These are phyloP conservation scores for Xiphydria camelus DNA, from an alignment of 2,888 invertebrate species.

Conservation along the genomic window DNA sequence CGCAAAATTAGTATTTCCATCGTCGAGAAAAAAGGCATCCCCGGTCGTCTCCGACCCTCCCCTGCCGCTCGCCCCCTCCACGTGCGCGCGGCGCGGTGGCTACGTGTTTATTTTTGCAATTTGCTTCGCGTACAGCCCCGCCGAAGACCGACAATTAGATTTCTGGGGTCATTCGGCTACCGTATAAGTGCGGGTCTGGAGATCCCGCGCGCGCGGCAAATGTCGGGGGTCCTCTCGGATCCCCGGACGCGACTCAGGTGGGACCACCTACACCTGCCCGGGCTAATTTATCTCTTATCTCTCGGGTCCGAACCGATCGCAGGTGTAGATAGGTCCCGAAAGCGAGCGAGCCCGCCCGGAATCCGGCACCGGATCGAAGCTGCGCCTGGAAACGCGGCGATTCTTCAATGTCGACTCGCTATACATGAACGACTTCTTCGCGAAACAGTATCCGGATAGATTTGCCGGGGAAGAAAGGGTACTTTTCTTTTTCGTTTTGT, in stretches of 20 bases:
- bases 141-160: slow-evolving; percentile 55
- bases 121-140: slow-evolving; percentile 39
- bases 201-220: neutral
- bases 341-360: no score
- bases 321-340: slow-evolving; percentile 33
- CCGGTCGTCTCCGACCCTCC: neutral
- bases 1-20: slow-evolving; percentile 59
- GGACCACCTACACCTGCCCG: slow-evolving; percentile 56
- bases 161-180: slow-evolving; percentile 52
- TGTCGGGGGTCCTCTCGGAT: neutral
- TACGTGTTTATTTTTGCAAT: slow-evolving; percentile 57
- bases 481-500: no score
- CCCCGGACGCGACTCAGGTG: neutral
- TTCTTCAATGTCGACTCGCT: no score
- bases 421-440: no score
- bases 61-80: neutral
- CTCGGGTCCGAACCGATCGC: slow-evolving; percentile 35
- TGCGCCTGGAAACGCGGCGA: no score
- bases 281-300: slow-evolving; percentile 41
- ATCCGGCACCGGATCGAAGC: no score
- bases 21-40: slow-evolving; percentile 39
- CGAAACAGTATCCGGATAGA: no score
- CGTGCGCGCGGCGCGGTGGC: no score
- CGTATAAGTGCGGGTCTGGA: slow-evolving; percentile 45
- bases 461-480: no score